Evolutionary conservation across 2,113 vertebrate species (phyloP), one percentile per base, ranked within the genome.

Genomic region (Salvelinus sp.): DNA sequence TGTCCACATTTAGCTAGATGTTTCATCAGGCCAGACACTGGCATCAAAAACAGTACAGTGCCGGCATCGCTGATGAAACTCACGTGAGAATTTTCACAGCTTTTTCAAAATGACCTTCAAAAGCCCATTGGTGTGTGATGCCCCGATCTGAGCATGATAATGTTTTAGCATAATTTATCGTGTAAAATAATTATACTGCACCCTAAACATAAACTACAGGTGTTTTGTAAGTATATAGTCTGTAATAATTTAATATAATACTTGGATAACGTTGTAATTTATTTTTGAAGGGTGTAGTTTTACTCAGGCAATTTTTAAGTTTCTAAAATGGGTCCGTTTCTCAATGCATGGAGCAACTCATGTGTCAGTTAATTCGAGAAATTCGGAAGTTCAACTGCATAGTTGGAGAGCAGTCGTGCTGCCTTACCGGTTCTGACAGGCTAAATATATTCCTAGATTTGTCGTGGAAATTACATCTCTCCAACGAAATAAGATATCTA

Each of bases 341-440:
- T 50, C 48, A 9, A 16, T 81, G 62, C 75, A 69, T 89, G 84
- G 83, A 82, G 87, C 78, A 87, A 88, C 20, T 3, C 92, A 91
- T 87, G 90, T 88, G 91, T 90, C 86, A 83, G 90, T 91, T 90
- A 64, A 77, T 93, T 93, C 91, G 76, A 92, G 92, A 93, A 92
- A 60, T 10, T 74, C 54, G 50, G 12, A 4, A 9, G 7, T 38
- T 38, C 38, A 38, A 38, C 38, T 44, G 38, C 9, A 22, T 14
- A 10, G 18, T 30, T 1, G 0, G 20, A 54, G 58, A 13, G 57
- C 0, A 58, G 74, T 9, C 0, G 9, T 23, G 1, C 1, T 0
- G 1, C 1, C 0, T 13, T 22, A 9, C 9, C 2, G 3, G 12
- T 20, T 16, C 5, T 66, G 25, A 47, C 25, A 50, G n/a, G 64